These are phyloP conservation scores for Pogonognathellus flavescens DNA, from an alignment of 1,140 invertebrate genomes.

Conservation along the genomic window DNA sequence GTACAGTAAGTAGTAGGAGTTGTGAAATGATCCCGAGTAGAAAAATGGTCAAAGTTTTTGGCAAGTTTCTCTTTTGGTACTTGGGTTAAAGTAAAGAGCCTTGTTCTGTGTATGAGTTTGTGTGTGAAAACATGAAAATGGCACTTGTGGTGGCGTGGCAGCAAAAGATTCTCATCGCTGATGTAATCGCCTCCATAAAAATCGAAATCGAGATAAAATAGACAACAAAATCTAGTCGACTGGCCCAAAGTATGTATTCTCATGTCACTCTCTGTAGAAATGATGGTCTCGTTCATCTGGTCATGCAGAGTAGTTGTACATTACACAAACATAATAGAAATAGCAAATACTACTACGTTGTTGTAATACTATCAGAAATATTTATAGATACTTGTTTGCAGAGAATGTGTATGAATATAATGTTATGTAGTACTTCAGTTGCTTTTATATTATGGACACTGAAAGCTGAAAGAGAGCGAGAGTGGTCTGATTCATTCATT, in stretches of 20 bases:
- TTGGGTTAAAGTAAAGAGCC: background rate
- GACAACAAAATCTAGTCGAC: slow-evolving; percentile 33
- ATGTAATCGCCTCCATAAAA: slow-evolving; percentile 44
- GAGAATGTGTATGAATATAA: no score
- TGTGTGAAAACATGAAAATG: slow-evolving; percentile 19
- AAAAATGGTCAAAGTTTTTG: slow-evolving; percentile 49
- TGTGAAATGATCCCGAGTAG: slow-evolving; percentile 28
- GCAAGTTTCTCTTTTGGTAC: slow-evolving; percentile 22
- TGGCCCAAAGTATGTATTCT: background rate
- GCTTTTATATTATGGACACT: no score
- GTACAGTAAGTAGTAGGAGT: background rate
- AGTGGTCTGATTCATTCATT: background rate
- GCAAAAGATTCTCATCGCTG: slow-evolving; percentile 19
- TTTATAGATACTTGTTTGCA: no score
- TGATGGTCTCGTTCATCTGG: no score
- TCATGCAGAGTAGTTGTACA: no score
- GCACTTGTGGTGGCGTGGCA: slow-evolving; percentile 23
- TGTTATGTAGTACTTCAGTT: no score
- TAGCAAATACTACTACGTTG: no score
- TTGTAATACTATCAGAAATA: no score
- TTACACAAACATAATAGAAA: no score
- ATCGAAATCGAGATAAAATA: slow-evolving; percentile 41
- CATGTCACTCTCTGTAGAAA: background rate
- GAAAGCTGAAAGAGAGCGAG: no score
- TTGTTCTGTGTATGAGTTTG: background rate